Evolutionary conservation across 2,888 invertebrate genomes (phyloP).

Genomic region (Tenthredo mesomela): DNA sequence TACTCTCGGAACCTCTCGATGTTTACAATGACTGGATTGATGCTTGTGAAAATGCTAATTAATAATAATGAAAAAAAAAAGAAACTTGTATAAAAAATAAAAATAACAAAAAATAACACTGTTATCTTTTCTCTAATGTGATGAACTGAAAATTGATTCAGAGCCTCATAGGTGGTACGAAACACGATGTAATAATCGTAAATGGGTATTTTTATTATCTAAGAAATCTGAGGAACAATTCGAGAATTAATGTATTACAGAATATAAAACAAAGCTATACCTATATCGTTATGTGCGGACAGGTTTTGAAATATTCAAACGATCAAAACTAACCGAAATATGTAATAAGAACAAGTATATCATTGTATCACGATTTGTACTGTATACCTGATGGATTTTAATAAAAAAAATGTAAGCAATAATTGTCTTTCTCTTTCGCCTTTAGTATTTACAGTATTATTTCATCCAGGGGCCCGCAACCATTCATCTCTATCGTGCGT

Average conservation of each 20-base stretch:
- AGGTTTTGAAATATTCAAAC: background rate
- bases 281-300: background rate
- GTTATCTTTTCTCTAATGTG: background rate
- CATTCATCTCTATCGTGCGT: background rate
- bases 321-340: background rate
- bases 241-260: background rate
- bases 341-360: background rate
- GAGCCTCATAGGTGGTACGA: background rate
- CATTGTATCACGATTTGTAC: background rate
- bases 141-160: background rate
- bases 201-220: background rate
- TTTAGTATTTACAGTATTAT: background rate
- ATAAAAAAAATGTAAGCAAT: background rate
- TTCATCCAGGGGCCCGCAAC: too few species aligned
- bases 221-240: background rate
- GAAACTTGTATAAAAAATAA: background rate
- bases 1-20: slow-evolving; percentile 97
- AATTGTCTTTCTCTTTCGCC: background rate
- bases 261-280: background rate
- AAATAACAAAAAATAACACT: background rate
- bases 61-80: slow-evolving; percentile 71
- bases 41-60: slow-evolving; percentile 98
- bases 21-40: slow-evolving; percentile 99
- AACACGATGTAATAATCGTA: background rate
- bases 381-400: slow-evolving; percentile 4